Evolutionary conservation across 2,113 vertebrate species (phyloP), one percentile per base, ranked within the genome.

Genomic region (Gnathonemus echidnorhynchus): DNA sequence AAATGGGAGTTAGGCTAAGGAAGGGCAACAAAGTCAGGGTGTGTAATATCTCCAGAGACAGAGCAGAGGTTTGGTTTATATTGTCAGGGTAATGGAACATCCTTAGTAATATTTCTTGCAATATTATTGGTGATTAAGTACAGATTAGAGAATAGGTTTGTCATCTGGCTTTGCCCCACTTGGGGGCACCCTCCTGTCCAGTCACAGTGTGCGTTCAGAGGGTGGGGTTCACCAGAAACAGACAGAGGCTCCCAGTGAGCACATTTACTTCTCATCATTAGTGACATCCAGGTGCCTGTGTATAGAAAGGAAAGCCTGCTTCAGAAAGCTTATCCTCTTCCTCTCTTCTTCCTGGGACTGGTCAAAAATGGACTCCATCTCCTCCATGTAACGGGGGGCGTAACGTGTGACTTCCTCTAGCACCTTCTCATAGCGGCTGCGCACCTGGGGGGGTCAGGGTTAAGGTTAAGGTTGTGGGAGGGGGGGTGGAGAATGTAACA

Each of bases 291-390:
- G 94, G 90, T 97, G 97, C 77, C 94, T 95, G 93, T 97, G 96
- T 90, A 97, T 95, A 89, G 96, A 96, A 19, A 96, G 94, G 91
- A 97, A 96, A 52, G 94, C 93, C 91, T 97, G 94, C 90, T 97
- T 97, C 86, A 97, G 93, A 62, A 97, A 97, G 91, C 93, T 94
- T 88, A 97, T 97, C 91, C 97, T 95, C 91, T 95, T 97, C 91
- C 95, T 95, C 92, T 97, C 97, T 91, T 96, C 94, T 91, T 96
- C 96, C 89, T 97, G 97, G 4, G 96, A 96, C 93, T 97, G 94
- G 45, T 97, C 97, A 91, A 97, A 97, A 35, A 97, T 96, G 49
- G 95, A 93, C 39, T 97, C 97, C 97, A 97, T 97, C 90, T 97
- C 97, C 92, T 97, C 97, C 96, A 97, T 97, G 94, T 97, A 97